Conservation (phyloP, 2,797 vertebrate genomes). For the Schizopygopsis pylzovi region DNA sequence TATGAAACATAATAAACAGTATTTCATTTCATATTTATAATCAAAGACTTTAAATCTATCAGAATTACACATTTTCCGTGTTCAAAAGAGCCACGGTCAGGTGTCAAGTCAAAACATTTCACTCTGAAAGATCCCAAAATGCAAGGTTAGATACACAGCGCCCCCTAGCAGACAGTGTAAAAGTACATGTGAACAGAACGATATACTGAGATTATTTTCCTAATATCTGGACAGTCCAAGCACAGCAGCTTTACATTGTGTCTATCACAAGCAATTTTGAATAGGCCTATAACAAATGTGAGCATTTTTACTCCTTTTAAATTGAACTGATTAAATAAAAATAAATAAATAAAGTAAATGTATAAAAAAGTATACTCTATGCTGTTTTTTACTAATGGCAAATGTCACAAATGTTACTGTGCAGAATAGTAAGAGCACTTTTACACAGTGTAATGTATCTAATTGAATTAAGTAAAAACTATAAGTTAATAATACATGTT, state of each 20-base stretch:
- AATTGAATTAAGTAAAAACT: neutral
- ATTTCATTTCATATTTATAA: neutral
- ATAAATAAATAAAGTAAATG: neutral
- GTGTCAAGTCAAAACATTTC: slow-evolving; percentile 29
- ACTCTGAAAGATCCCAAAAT: neutral
- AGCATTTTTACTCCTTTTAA: neutral
- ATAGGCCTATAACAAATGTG: neutral
- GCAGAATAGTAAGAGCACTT: neutral
- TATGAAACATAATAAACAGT: neutral
- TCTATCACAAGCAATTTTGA: neutral
- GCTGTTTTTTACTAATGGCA: neutral
- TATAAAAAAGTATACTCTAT: neutral
- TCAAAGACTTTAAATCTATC: neutral
- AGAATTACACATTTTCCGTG: neutral
- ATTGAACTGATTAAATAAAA: neutral
- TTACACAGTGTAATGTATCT: neutral
- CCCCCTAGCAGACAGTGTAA: slow-evolving; percentile 45
- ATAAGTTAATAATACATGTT: neutral
- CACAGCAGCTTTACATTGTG: neutral
- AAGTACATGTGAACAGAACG: neutral
- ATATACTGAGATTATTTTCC: neutral
- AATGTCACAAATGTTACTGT: neutral
- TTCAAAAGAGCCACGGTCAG: slow-evolving; percentile 11
- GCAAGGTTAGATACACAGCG: slow-evolving; percentile 43
- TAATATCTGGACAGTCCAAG: neutral